Evolutionary conservation across 2,113 vertebrate species (phyloP).

Genomic region (Pelmatolapia mariae): DNA sequence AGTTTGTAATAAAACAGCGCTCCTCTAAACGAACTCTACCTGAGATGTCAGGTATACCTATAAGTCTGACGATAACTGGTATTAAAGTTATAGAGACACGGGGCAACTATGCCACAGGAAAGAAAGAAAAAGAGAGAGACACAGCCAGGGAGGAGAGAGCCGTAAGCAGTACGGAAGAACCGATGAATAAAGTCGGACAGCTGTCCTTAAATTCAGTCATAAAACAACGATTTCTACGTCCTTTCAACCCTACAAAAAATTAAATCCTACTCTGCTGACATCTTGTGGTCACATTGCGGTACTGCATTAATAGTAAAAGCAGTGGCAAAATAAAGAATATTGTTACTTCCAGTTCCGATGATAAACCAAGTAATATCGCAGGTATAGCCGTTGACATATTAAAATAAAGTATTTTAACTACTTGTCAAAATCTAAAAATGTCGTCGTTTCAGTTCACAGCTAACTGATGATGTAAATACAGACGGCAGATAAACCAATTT

Average conservation of each 20-base stretch:
- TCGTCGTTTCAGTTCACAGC: neutral
- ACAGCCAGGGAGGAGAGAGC: neutral
- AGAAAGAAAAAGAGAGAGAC: neutral
- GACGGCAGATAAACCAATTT: neutral
- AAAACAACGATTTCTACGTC: rapidly evolving
- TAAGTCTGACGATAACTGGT: neutral
- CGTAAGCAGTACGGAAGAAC: neutral
- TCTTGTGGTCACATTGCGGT: neutral
- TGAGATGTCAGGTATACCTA: neutral
- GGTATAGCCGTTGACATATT: neutral
- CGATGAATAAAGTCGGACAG: neutral
- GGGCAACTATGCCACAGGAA: neutral
- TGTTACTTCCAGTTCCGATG: neutral
- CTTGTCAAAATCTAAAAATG: neutral
- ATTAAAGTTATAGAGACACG: neutral
- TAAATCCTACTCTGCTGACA: neutral
- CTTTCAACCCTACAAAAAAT: neutral
- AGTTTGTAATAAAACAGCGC: neutral
- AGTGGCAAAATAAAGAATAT: neutral
- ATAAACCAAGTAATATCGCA: neutral
- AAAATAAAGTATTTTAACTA: neutral
- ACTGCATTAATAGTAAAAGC: neutral
- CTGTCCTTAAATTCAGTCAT: neutral
- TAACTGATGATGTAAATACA: neutral
- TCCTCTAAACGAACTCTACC: neutral